These are phyloP conservation scores for Pollachius pollachius DNA, from an alignment of 2,113 vertebrate species.

Conservation along the genomic window DNA sequence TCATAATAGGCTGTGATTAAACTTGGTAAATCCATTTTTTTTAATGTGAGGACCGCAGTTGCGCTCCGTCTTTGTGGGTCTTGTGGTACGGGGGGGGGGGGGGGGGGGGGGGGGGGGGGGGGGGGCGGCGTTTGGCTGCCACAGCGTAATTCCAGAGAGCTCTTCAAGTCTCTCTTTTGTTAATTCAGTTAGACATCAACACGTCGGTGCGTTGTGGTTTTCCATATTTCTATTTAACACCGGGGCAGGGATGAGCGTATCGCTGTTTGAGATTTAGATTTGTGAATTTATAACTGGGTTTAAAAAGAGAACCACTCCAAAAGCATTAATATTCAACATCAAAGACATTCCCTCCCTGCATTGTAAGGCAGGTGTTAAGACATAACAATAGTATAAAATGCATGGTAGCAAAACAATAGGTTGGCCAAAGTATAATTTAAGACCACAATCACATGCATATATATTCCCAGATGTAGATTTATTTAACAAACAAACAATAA, in stretches of 20 bases:
- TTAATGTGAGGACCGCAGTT: constrained; percentile 10
- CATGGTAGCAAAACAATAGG: too few species aligned
- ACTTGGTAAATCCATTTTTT: constrained; percentile 51
- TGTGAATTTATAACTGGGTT: constrained; percentile 60
- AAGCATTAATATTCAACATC: constrained; percentile 54
- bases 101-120: constrained; percentile 50
- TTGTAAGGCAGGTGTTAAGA: too few species aligned
- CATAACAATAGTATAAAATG: too few species aligned
- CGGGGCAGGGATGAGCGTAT: constrained; percentile 1
- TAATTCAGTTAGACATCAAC: constrained; percentile 67
- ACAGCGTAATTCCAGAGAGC: constrained; percentile 44
- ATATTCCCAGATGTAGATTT: too few species aligned
- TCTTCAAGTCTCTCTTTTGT: constrained; percentile 64
- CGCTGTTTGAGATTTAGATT: constrained; percentile 23
- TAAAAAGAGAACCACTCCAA: constrained; percentile 38
- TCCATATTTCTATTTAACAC: constrained; percentile 2
- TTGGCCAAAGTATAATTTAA: too few species aligned
- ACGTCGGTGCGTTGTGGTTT: constrained; percentile 34
- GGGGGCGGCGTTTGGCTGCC: background rate
- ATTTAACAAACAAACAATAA: too few species aligned
- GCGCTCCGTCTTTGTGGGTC: constrained; percentile 14
- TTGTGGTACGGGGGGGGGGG: constrained; percentile 42
- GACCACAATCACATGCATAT: background rate
- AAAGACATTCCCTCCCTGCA: constrained; percentile 9
- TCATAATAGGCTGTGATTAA: constrained; percentile 62